Percentiles rank a stretch among this genome's conserved stretches.
Evolutionary conservation across 2,797 vertebrate species (phyloP).

Genomic region (Trachurus trachurus): DNA sequence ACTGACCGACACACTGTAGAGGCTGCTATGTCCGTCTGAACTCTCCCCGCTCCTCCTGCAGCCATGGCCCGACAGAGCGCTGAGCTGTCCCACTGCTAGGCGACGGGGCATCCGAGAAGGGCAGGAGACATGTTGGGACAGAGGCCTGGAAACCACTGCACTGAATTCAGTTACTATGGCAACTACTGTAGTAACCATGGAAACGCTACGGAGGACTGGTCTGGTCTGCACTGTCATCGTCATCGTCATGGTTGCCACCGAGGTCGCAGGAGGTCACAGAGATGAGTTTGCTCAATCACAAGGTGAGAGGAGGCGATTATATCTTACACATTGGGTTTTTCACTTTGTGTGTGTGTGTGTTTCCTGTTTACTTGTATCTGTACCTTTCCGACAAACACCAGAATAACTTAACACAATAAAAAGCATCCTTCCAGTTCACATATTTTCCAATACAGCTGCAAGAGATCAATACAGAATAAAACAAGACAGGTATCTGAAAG

Average conservation of each 20-base stretch:
- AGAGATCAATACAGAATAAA: background rate
- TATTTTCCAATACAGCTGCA: background rate
- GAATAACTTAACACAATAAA: background rate
- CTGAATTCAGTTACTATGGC: conserved; percentile 86
- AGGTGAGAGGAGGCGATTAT: conserved; percentile 85
- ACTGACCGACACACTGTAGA: conserved; percentile 36
- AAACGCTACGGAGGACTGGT: conserved; percentile 90
- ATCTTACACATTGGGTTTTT: background rate
- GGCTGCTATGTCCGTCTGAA: conserved; percentile 60
- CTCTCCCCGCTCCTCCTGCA: conserved; percentile 25
- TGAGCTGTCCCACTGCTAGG: conserved; percentile 88
- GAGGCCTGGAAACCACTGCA: conserved; percentile 87
- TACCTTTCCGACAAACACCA: background rate
- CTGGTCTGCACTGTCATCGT: conserved; percentile 90
- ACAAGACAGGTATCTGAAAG: background rate
- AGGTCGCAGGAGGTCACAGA: conserved; percentile 80
- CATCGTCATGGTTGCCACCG: conserved; percentile 83
- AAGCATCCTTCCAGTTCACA: background rate
- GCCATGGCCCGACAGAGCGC: conserved; percentile 79
- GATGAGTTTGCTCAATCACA: conserved; percentile 88
- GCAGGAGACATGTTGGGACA: conserved; percentile 98
- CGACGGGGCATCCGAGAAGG: conserved; percentile 85
- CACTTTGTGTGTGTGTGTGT: background rate
- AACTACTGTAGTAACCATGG: conserved; percentile 91
- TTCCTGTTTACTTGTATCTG: background rate